Evolutionary conservation across 1,140 invertebrate genomes (phyloP), one percentile per base, ranked within the genome.

Genomic region (Pogonus chalceus): DNA sequence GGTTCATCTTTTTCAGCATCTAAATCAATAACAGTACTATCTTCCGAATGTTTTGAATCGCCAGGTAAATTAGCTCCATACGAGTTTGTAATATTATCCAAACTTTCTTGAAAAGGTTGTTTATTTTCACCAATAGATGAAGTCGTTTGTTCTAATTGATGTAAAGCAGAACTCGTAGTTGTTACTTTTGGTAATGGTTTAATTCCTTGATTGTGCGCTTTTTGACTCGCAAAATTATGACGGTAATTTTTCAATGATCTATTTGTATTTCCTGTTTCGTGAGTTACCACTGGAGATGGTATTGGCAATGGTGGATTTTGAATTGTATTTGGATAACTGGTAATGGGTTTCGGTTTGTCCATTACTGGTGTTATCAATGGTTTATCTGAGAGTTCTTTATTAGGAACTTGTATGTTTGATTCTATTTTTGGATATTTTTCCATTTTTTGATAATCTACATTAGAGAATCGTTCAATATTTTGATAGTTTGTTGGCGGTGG

Each of bases 1-100:
- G 10, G 7, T 23, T 4, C 47, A 20, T 3, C 16, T 23, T 49
- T 21, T 2, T 22, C 20, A 23, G 47, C 20, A 10, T 49, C 22
- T 10, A 49, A 10, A 23, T 49, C 47, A 49, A 22, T 49, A 10
- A 23, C 18, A 7, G 7, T 10, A 18, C 10, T 35, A 35, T 16
- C 23, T 20, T 18, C 16, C 10, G n/a, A 3, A 2, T 23, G 4
- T n/a, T 18, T 26, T 51, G 10, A 9, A 24, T 35, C 49, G 1
- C 43, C 43, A 2, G 47, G 23, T 10, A 20, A 2, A 12, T 22
- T 12, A 1, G 21, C 47, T 23, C 20, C 20, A 23, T 51, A 22
- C 14, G 49, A 24, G 18, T 43, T 43, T 31, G 49, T 51, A 31
- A 51, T 51, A 26, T 31, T 51, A 51, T 51, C 49, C 18, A 51